A percentile compares a stretch with the other conserved stretches of the same genome.
Conservation (phyloP, 2,797 vertebrate genomes). For the Chlorospingus flavigularis region DNA sequence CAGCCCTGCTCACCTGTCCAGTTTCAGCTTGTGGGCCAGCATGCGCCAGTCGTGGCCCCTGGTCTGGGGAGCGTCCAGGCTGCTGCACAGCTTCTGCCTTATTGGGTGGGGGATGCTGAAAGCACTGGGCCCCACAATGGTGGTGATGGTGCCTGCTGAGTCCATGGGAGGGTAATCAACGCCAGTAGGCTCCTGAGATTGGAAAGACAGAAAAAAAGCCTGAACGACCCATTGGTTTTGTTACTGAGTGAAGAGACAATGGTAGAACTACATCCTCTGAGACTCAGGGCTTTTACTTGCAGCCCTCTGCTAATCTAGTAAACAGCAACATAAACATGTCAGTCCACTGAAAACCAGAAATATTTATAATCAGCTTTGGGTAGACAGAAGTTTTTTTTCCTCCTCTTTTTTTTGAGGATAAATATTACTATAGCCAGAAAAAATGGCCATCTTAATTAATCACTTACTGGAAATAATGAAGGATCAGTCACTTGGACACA, state of each 20-base stretch:
- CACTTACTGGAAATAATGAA: background rate
- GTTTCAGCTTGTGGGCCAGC: constrained; percentile 94
- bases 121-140: constrained; percentile 88
- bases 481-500: background rate
- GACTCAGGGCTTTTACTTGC: background rate
- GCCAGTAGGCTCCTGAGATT: constrained; percentile 86
- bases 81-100: constrained; percentile 95
- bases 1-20: constrained; percentile 85
- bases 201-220: background rate
- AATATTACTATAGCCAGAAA: background rate
- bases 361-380: background rate
- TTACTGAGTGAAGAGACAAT: background rate
- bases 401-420: background rate
- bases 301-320: background rate
- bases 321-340: background rate
- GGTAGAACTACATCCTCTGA: background rate
- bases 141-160: constrained; percentile 87
- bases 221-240: background rate
- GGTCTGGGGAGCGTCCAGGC: constrained; percentile 93
- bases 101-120: constrained; percentile 96
- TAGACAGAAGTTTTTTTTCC: background rate
- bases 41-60: constrained; percentile 97
- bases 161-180: constrained; percentile 90
- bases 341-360: background rate
- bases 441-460: background rate